Evolutionary conservation across 1,140 invertebrate species (phyloP).

Genomic region (Capitella teleta): DNA sequence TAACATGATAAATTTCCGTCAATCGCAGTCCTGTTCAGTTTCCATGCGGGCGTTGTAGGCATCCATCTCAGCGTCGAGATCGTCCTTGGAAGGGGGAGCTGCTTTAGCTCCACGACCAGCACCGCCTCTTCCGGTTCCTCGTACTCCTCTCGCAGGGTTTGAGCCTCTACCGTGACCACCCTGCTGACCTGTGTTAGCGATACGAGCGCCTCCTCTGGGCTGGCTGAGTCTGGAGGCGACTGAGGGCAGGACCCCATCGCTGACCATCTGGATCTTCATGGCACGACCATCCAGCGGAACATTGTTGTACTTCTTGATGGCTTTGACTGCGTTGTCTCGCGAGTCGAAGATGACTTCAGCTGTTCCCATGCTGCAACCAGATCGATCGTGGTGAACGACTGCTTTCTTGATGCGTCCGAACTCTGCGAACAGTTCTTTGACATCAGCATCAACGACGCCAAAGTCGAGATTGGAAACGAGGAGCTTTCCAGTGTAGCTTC

Average conservation of each 20-base stretch:
- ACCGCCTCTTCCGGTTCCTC: conserved; percentile 25
- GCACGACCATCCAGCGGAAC: conserved; percentile 89
- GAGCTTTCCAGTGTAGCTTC: conserved; percentile 73
- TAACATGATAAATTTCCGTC: too few species aligned
- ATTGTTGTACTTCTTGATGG: conserved; percentile 95
- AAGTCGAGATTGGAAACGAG: conserved; percentile 92
- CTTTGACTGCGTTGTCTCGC: conserved; percentile 79
- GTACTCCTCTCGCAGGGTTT: conserved; percentile 11
- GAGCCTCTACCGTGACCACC: conserved; percentile 37
- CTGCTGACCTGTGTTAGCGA: too few species aligned
- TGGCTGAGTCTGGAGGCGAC: too few species aligned
- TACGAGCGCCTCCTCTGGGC: too few species aligned
- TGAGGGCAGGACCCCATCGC: too few species aligned
- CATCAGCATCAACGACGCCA: conserved; percentile 89
- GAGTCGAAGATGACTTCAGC: conserved; percentile 93
- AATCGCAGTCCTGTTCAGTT: too few species aligned
- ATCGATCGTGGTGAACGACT: conserved; percentile 91
- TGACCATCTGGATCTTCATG: conserved; percentile 84
- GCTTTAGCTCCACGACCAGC: conserved; percentile 19
- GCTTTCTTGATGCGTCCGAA: conserved; percentile 88
- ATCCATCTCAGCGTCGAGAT: background rate
- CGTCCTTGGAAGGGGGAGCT: background rate
- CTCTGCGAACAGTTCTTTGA: conserved; percentile 92
- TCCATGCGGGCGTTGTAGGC: background rate
- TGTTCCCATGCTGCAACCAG: conserved; percentile 86